These are phyloP conservation scores for Acanthornis magna DNA, from an alignment of 2,797 vertebrate species.

Conservation along the genomic window DNA sequence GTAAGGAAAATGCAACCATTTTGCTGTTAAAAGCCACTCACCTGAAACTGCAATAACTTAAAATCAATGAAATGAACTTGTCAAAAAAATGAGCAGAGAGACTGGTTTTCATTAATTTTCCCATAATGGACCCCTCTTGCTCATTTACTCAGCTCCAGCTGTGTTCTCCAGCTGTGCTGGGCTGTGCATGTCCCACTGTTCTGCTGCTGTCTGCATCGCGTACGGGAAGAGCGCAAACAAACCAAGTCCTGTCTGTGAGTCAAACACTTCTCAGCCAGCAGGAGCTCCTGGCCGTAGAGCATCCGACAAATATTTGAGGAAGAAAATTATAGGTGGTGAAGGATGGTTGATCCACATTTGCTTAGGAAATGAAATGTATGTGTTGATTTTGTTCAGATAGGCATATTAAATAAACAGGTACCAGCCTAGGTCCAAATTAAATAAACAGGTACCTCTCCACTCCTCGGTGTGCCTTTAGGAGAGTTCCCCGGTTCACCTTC, in stretches of 20 bases:
- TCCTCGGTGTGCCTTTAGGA: accelerated
- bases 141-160: not conserved
- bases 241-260: not conserved
- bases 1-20: not conserved
- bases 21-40: not conserved
- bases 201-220: not conserved
- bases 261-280: not conserved
- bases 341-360: not conserved
- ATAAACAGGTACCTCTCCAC: not conserved
- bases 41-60: not conserved
- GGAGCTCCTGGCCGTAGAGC: not conserved
- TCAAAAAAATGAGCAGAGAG: not conserved
- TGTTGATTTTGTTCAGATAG: not conserved
- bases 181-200: not conserved
- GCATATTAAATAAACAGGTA: not conserved
- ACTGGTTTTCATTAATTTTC: not conserved
- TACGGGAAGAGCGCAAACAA: not conserved
- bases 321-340: conserved; percentile 11
- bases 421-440: not conserved
- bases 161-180: not conserved
- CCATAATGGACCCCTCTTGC: not conserved
- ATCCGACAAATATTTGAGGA: not conserved
- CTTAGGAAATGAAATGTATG: not conserved
- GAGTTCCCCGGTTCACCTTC: not conserved
- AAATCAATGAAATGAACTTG: not conserved